A percentile compares a stretch with the other conserved stretches of the same genome.
Conservation (phyloP, 2,113 vertebrate species). For the Oncorhynchus masou region DNA sequence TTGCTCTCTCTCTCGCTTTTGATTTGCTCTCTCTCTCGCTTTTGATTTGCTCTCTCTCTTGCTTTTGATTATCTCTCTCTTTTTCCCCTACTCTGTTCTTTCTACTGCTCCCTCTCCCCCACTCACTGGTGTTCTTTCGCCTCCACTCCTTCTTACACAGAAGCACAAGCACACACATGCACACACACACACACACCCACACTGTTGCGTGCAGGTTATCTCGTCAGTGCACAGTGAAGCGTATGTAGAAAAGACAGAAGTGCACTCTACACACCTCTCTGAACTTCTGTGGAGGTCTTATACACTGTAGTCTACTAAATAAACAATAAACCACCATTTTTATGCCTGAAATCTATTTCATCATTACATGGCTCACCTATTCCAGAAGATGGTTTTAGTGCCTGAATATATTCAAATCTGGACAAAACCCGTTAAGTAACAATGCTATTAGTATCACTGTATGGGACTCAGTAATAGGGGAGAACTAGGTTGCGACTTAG, state of each 20-base stretch:
- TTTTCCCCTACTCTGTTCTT: not conserved
- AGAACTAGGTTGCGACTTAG: not conserved
- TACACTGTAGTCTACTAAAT: not conserved
- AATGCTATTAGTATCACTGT: not conserved
- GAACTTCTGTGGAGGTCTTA: not conserved
- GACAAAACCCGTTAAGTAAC: not conserved
- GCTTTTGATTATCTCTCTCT: not conserved
- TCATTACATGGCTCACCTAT: not conserved
- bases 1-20: too few relatives aligned
- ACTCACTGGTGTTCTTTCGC: constrained; percentile 1
- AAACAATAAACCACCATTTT: not conserved
- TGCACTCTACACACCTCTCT: not conserved
- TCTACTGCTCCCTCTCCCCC: constrained; percentile 1
- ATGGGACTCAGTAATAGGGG: constrained; percentile 7
- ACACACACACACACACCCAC: not conserved
- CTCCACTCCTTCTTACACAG: constrained; percentile 25
- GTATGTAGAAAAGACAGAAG: not conserved
- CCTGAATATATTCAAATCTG: too few relatives aligned
- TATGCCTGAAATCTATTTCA: not conserved
- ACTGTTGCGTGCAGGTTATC: not conserved
- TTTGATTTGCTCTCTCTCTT: not conserved
- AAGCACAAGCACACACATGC: not conserved
- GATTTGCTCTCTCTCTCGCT: not conserved
- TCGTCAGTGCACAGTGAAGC: not conserved
- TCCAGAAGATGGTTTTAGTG: not conserved